These are phyloP conservation scores for Nasonia longicornis DNA, from an alignment of 1,140 invertebrate genomes.

Conservation along the genomic window DNA sequence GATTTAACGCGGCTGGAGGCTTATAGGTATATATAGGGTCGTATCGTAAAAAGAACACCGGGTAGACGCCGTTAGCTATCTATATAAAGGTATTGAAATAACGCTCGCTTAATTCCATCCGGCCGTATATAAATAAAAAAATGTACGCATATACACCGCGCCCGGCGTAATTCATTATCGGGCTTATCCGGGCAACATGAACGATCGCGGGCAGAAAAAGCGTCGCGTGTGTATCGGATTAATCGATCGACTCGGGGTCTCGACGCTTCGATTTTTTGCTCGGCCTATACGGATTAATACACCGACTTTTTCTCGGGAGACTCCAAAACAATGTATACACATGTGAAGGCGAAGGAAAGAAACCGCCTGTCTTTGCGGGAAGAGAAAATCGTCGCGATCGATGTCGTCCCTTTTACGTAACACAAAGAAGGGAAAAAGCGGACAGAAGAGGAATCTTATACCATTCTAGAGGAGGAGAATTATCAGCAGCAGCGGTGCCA, in stretches of 20 bases:
- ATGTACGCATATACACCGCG: background rate
- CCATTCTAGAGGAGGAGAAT: background rate
- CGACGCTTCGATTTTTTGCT: background rate
- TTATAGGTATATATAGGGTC: background rate
- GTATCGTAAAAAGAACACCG: background rate
- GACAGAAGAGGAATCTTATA: background rate
- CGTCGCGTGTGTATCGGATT: background rate
- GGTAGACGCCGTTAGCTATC: background rate
- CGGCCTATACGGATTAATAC: background rate
- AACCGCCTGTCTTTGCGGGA: background rate
- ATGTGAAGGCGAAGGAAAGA: no score
- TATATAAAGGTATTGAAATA: constrained; percentile 6
- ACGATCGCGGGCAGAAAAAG: background rate
- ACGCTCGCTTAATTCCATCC: background rate
- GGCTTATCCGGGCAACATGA: background rate
- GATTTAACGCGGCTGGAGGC: background rate
- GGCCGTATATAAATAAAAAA: background rate
- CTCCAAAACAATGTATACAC: background rate
- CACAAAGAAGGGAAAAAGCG: background rate
- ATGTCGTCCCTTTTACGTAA: background rate
- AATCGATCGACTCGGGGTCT: background rate
- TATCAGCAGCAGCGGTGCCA: background rate
- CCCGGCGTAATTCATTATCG: background rate
- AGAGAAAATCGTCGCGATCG: background rate
- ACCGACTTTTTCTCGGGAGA: background rate